Percentiles rank a stretch among this genome's conserved stretches.
phyloP scores from a whole-genome alignment of 2,113 vertebrate genomes.

The Neofelis nebulosa region DNA sequence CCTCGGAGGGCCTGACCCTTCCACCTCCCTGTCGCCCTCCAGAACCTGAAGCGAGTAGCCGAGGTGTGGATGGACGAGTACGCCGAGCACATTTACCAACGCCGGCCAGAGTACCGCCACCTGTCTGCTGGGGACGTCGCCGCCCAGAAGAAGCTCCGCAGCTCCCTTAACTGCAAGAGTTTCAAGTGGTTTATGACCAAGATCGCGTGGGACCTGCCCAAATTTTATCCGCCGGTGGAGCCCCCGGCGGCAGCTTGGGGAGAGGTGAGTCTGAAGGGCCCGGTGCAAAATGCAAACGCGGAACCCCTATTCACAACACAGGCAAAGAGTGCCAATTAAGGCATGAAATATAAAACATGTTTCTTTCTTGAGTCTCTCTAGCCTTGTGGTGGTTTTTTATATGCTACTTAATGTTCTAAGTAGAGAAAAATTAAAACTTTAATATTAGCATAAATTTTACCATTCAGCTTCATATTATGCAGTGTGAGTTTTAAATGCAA shows the following conservation, averaged over 20 bases:
- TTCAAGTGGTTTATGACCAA: conserved; percentile 98
- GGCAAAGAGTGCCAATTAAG: background rate
- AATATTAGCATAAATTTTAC: background rate
- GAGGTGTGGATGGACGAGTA: conserved; percentile 99
- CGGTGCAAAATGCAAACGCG: rapidly evolving
- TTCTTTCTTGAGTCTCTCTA: background rate
- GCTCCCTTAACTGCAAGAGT: conserved; percentile 91
- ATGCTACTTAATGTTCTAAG: background rate
- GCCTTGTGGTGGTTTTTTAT: background rate
- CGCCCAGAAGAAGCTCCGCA: conserved; percentile 93
- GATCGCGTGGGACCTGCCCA: conserved; percentile 97
- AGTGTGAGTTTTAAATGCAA: background rate
- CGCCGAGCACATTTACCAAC: conserved; percentile 96
- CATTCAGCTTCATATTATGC: background rate
- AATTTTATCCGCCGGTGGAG: conserved; percentile 97
- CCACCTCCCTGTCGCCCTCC: background rate
- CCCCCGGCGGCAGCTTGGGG: conserved; percentile 96
- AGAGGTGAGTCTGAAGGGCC: conserved; percentile 86
- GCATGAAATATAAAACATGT: background rate
- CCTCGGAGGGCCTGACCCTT: background rate
- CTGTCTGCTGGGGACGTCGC: conserved; percentile 94
- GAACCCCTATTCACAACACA: background rate
- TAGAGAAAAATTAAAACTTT: background rate
- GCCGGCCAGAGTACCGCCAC: conserved; percentile 96
- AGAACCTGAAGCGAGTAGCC: conserved; percentile 98